These are phyloP conservation scores for Natrix natrix DNA, from an alignment of 2,797 vertebrate species.

Conservation along the genomic window DNA sequence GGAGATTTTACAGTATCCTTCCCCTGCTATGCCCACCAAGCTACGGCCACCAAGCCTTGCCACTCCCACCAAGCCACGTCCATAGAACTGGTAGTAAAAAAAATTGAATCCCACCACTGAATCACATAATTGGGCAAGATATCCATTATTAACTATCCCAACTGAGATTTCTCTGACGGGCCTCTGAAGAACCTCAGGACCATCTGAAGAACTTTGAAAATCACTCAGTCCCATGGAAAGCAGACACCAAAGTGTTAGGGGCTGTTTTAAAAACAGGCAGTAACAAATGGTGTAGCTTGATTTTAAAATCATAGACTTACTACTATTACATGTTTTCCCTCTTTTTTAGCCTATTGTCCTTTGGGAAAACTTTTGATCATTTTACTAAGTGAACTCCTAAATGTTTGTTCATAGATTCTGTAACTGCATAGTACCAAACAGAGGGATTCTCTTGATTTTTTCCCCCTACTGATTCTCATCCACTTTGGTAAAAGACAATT, in stretches of 20 bases:
- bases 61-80: too few relatives aligned
- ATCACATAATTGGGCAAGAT: not conserved
- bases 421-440: not conserved
- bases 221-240: too few relatives aligned
- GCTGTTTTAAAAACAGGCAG: not conserved
- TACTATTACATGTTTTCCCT: not conserved
- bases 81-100: too few relatives aligned
- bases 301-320: not conserved
- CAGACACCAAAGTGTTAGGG: not conserved
- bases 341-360: not conserved
- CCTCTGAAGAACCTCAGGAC: not conserved
- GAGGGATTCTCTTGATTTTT: not conserved
- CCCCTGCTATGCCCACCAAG: too few relatives aligned
- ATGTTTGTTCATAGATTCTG: not conserved
- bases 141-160: not conserved
- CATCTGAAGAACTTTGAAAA: not conserved
- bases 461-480: not conserved
- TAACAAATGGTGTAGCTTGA: not conserved
- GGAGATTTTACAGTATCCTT: too few relatives aligned
- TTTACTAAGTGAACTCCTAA: not conserved
- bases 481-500: not conserved
- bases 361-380: not conserved
- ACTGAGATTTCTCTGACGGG: not conserved
- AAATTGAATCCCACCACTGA: too few relatives aligned
- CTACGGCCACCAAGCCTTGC: too few relatives aligned